Conservation (phyloP, 1,140 invertebrate genomes). For the Scaptomyza graminum region DNA sequence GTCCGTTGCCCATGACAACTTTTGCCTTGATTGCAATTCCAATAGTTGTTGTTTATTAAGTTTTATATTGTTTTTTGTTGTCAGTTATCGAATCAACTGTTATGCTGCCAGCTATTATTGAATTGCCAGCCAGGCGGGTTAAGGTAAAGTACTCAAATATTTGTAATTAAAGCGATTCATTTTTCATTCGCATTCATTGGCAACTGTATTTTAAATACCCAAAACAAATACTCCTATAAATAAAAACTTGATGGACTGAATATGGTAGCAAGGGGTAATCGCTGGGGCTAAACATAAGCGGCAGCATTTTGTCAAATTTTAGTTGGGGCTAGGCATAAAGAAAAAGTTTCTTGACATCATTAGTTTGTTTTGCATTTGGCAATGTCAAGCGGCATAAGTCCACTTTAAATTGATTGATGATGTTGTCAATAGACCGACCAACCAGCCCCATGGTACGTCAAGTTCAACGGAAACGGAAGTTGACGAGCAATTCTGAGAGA, state of each 20-base stretch:
- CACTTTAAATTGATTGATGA: constrained; percentile 71
- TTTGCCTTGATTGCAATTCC: constrained; percentile 7
- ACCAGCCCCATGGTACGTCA: not conserved
- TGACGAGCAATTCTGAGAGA: constrained; percentile 2
- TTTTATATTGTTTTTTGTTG: too few relatives aligned
- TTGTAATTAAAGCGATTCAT: constrained; percentile 41
- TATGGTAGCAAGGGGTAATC: not conserved
- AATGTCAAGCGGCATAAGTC: constrained; percentile 44
- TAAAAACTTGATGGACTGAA: too few relatives aligned
- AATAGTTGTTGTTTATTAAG: not conserved
- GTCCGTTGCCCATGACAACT: constrained; percentile 10
- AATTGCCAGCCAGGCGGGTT: not conserved
- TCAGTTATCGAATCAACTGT: not conserved
- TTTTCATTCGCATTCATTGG: constrained; percentile 4
- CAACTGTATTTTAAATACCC: constrained; percentile 16
- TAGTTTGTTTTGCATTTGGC: constrained; percentile 59
- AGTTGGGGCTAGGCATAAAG: not conserved
- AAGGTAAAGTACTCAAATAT: constrained; percentile 12
- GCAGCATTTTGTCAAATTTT: not conserved
- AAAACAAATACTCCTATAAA: constrained; percentile 3
- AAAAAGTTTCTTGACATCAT: constrained; percentile 48
- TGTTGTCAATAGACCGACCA: constrained; percentile 19
- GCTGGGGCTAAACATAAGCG: not conserved
- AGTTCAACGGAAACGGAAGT: constrained; percentile 18
- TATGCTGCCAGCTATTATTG: constrained; percentile 12